Evolutionary conservation across 2,888 invertebrate genomes (phyloP).

Genomic region (Ctena decussata): DNA sequence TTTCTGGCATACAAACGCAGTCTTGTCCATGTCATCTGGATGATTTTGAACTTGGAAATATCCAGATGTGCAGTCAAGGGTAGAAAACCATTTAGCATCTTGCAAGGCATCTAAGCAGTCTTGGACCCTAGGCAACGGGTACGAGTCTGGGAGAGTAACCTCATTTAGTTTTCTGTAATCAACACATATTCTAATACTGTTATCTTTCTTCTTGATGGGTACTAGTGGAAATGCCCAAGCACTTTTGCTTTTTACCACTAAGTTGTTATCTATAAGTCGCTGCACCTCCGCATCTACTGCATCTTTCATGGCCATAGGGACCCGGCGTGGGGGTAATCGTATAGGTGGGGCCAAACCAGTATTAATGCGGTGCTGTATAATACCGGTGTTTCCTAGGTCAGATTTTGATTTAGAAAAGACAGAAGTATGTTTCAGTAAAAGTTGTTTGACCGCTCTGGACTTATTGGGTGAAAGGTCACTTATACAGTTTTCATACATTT

Average conservation of each 20-base stretch:
- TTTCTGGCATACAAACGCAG: not conserved
- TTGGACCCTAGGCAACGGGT: not conserved
- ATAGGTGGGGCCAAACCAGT: not conserved
- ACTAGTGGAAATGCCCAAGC: not conserved
- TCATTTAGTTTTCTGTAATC: not conserved
- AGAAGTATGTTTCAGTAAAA: not conserved
- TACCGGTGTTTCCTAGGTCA: not conserved
- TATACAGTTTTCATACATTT: not conserved
- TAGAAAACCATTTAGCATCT: not conserved
- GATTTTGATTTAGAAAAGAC: not conserved
- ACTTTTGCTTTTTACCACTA: not conserved
- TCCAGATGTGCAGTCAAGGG: not conserved
- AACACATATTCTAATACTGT: not conserved
- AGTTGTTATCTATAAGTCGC: not conserved
- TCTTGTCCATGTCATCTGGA: not conserved
- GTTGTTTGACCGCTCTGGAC: not conserved
- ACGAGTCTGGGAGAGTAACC: not conserved
- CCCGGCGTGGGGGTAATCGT: not conserved
- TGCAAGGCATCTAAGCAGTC: not conserved
- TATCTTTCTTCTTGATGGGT: not conserved
- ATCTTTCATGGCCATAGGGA: not conserved
- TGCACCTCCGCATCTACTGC: not conserved
- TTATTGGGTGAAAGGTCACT: not conserved
- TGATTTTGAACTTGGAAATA: not conserved
- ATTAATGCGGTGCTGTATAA: not conserved